Base-by-base conservation (phyloP, 64 coral and sea anemone genomes). In the Stichodactyla helianthus region DNA sequence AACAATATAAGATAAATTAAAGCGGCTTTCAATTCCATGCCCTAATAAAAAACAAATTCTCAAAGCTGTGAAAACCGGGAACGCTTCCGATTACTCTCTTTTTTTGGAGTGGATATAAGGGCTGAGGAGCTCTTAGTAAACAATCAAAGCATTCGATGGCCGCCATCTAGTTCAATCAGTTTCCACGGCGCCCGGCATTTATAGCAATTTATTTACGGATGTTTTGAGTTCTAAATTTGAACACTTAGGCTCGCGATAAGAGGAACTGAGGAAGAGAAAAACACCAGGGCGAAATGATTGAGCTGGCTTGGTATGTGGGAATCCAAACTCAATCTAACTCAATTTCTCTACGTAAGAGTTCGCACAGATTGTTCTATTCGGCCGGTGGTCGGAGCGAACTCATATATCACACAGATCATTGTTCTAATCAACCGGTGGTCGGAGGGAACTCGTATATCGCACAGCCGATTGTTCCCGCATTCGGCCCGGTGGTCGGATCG, bases 211-310 rank as follows among this genome's bases (percentile, higher is more conserved):
- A 74, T 74, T 13, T 23, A 10, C 23, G 5, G 23, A 11, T 74
- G 68, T 74, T 74, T 74, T 35, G n/a, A n/a, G 12, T 71, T 31
- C 25, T 74, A 26, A 74, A 74, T 74, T 74, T 74, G 25, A 74
- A 74, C 68, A 74, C 68, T 74, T 74, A 74, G n/a, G 68, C 22
- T 27, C 23, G 27, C 25, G 68, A 74, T 74, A 74, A 74, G 68
- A 31, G 7, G 68, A 11, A 74, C 14, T 5, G 14, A 58, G 14
- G 55, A 11, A 74, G 26, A 23, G 5, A 14, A 20, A 61, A 18
- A 22, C 19, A 65, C 62, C 18, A 65, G 20, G 1, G 18, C 4
- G 35, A 44, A n/a, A 22, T 65, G 18, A 65, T 31, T 74, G 63
- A 58, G 55, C 55, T 58, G 55, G 55, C 14, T 58, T 15, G 14